phyloP scores from a whole-genome alignment of 30 jellyfish, hydroid and myxozoan species.

The Hydractinia symbiolongicarpus region DNA sequence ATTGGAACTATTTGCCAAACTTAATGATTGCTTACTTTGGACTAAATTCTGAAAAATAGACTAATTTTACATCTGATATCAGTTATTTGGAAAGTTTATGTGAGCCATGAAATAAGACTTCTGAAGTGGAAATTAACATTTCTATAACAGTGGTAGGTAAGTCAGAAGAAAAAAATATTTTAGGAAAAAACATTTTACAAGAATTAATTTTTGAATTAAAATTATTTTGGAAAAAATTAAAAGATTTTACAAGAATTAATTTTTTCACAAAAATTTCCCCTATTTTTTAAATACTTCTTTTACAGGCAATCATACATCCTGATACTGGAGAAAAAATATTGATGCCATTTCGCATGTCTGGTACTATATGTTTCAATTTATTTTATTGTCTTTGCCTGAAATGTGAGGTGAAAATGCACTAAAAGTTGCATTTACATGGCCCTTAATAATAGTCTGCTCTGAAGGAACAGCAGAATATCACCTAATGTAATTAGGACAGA shows the following conservation, averaged over 20 bases:
- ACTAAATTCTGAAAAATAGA: too few species aligned
- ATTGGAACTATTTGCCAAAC: too few species aligned
- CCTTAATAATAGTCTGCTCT: too few species aligned
- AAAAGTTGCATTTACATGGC: neutral
- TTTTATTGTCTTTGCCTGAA: neutral
- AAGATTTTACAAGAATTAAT: neutral
- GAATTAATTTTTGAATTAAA: neutral
- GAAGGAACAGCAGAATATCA: too few species aligned
- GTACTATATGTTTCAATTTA: slow-evolving; percentile 8
- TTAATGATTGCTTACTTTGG: too few species aligned
- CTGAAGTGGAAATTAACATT: neutral
- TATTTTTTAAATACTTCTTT: neutral
- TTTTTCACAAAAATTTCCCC: neutral
- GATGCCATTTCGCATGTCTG: slow-evolving; percentile 90
- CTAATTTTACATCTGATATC: too few species aligned
- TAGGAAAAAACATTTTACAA: neutral
- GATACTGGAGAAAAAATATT: slow-evolving; percentile 73
- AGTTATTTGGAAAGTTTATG: too few species aligned
- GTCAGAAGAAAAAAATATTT: neutral
- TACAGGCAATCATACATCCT: slow-evolving; percentile 81
- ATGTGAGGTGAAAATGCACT: neutral
- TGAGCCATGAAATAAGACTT: too few species aligned
- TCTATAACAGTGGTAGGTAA: neutral
- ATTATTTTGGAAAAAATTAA: too few species aligned
- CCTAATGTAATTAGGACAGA: too few species aligned